phyloP scores from a whole-genome alignment of 2,797 vertebrate species.

The Pipistrellus pipistrellus region DNA sequence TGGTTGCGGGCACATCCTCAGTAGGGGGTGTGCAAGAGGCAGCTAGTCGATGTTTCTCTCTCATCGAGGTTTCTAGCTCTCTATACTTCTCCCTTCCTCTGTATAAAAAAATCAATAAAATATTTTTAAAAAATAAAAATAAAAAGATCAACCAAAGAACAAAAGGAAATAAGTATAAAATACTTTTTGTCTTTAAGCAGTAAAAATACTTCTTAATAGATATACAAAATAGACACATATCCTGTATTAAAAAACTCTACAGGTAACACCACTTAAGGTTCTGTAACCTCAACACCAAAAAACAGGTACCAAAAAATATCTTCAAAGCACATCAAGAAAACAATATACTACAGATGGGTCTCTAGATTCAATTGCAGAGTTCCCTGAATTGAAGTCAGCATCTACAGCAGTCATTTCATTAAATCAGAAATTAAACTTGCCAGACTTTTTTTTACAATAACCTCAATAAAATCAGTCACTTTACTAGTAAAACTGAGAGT shows the following conservation, averaged over 20 bases:
- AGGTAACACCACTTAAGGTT: not conserved
- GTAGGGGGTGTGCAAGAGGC: too few species aligned
- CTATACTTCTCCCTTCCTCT: too few species aligned
- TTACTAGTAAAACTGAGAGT: not conserved
- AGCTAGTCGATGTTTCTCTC: too few species aligned
- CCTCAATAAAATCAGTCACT: constrained; percentile 13
- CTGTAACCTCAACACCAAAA: not conserved
- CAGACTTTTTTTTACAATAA: constrained; percentile 19
- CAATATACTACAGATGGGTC: not conserved
- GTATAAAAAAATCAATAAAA: too few species aligned
- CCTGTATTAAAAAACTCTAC: not conserved
- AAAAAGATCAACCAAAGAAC: constrained; percentile 53
- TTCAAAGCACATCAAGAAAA: not conserved
- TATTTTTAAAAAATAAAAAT: not conserved
- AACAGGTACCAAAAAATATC: not conserved
- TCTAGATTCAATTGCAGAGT: not conserved
- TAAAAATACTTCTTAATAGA: not conserved
- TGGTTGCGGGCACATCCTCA: too few species aligned
- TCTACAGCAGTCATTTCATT: not conserved
- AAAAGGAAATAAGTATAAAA: constrained; percentile 46
- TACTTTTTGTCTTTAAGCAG: not conserved
- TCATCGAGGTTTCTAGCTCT: too few species aligned
- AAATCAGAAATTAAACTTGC: not conserved
- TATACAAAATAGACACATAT: not conserved
- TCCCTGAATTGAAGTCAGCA: not conserved